Conservation (phyloP, 2,113 vertebrate genomes). For the Castor canadensis region DNA sequence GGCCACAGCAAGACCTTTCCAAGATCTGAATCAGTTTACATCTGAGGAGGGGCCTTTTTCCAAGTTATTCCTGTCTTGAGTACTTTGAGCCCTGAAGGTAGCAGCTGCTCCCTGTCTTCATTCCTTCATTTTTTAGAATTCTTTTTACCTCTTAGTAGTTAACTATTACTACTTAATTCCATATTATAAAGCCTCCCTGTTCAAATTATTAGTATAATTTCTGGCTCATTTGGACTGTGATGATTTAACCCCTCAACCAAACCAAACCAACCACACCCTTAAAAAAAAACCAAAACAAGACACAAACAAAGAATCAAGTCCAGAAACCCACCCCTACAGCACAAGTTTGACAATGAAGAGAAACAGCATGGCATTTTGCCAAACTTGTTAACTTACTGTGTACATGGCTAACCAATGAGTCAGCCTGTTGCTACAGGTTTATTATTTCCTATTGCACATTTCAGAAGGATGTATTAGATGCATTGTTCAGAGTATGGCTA, state of each 20-base stretch:
- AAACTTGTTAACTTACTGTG: conserved; percentile 1
- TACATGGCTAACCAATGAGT: background rate
- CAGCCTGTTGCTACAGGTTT: background rate
- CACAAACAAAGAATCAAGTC: conserved; percentile 28
- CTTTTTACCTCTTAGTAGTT: conserved; percentile 6
- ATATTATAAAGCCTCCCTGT: background rate
- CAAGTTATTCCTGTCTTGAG: background rate
- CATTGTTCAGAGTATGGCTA: background rate
- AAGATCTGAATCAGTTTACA: background rate
- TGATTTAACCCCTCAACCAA: background rate
- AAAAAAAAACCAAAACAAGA: background rate
- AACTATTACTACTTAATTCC: conserved; percentile 33
- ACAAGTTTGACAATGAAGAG: conserved; percentile 6
- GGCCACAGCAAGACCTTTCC: background rate
- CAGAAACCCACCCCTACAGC: background rate
- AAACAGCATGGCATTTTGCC: background rate
- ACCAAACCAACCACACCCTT: background rate
- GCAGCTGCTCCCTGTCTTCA: background rate
- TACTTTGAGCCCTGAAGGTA: background rate
- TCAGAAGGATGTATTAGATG: conserved; percentile 20
- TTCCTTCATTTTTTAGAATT: background rate
- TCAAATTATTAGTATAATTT: conserved; percentile 1
- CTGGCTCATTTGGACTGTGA: background rate
- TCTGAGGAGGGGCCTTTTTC: background rate
- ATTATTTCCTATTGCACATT: background rate